Conservation (phyloP, 2,888 invertebrate species). For the Thera obeliscata region DNA sequence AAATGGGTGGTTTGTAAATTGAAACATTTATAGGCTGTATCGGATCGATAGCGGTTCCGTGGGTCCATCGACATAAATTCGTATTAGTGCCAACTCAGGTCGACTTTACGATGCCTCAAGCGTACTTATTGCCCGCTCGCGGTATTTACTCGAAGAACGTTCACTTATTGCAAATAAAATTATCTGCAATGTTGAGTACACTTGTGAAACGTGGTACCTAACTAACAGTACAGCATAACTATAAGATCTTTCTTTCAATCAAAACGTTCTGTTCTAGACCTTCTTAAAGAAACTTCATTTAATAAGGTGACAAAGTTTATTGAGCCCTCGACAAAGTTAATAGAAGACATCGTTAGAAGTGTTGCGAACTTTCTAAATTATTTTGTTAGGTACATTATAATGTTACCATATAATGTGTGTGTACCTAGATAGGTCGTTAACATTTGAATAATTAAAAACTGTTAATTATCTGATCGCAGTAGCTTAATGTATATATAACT, state of each 20-base stretch:
- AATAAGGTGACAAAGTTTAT: constrained; percentile 54
- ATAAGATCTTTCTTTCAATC: not conserved
- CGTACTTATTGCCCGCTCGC: constrained; percentile 74
- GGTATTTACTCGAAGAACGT: constrained; percentile 63
- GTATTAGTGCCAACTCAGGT: constrained; percentile 82
- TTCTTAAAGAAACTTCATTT: constrained; percentile 22
- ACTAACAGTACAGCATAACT: no score
- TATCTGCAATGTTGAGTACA: constrained; percentile 31
- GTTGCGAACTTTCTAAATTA: constrained; percentile 38
- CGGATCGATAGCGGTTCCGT: constrained; percentile 71
- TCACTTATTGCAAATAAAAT: constrained; percentile 63
- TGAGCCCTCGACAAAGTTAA: constrained; percentile 55
- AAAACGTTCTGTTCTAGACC: not conserved
- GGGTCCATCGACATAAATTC: constrained; percentile 81
- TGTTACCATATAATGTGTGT: no score
- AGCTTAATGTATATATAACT: no score
- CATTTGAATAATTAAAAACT: no score
- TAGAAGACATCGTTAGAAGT: constrained; percentile 64
- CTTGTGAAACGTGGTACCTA: no score
- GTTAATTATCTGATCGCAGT: no score
- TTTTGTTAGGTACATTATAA: no score
- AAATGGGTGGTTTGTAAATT: constrained; percentile 69
- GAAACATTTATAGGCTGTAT: constrained; percentile 75
- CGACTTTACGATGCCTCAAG: constrained; percentile 79
- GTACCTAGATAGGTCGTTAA: not conserved